phyloP scores from a whole-genome alignment of 2,888 invertebrate species.

The Pristionchus exspectatus region DNA sequence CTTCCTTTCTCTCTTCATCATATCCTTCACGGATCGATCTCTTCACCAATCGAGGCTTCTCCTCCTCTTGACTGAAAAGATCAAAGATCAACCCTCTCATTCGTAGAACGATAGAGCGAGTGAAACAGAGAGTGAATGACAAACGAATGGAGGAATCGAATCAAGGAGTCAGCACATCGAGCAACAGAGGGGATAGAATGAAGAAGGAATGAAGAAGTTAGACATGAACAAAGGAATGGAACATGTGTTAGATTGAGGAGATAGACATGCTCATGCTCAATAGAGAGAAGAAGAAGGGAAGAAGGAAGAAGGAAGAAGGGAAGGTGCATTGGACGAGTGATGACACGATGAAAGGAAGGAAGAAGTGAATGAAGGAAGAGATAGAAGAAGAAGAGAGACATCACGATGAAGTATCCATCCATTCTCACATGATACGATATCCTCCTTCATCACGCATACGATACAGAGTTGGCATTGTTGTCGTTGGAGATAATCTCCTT shows the following conservation, averaged over 20 bases:
- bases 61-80: slow-evolving; percentile 42
- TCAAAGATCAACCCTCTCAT: not conserved
- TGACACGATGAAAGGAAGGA: not conserved
- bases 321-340: slow-evolving; percentile 15
- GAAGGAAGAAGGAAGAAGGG: too few species aligned
- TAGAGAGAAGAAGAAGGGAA: not conserved
- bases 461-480: slow-evolving; percentile 8
- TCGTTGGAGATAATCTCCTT: not conserved
- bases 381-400: not conserved
- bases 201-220: not conserved
- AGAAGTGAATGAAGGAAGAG: not conserved
- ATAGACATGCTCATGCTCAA: slow-evolving; percentile 1
- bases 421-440: slow-evolving; percentile 32
- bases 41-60: not conserved
- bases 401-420: not conserved
- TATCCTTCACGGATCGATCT: slow-evolving; percentile 51
- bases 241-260: not conserved
- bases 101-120: not conserved
- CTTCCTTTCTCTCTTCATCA: slow-evolving; percentile 52
- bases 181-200: slow-evolving; percentile 22
- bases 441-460: slow-evolving; percentile 12
- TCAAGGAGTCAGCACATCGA: slow-evolving; percentile 4
- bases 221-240: not conserved
- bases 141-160: slow-evolving; percentile 40
- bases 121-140: slow-evolving; percentile 37